Conservation (phyloP, 2,797 vertebrate species). For the Liparis tanakae region DNA sequence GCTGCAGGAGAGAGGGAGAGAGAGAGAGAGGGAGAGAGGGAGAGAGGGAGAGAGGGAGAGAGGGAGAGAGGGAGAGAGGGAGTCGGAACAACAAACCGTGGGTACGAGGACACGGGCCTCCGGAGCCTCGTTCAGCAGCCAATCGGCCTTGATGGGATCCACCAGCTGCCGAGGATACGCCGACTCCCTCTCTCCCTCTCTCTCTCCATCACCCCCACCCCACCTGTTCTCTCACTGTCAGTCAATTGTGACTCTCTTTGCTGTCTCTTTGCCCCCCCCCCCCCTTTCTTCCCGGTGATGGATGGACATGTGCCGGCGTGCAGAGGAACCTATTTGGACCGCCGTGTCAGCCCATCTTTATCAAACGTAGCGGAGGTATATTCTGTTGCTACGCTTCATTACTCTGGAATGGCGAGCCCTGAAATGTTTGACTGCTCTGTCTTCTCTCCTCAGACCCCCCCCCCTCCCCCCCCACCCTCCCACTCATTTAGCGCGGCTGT, state of each 20-base stretch:
- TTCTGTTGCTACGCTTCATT: constrained; percentile 99
- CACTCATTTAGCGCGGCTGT: constrained; percentile 71
- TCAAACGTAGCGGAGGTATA: constrained; percentile 99
- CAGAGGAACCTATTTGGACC: constrained; percentile 99
- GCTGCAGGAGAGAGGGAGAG: constrained; percentile 62
- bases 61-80: constrained; percentile 60
- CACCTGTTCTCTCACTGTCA: constrained; percentile 76
- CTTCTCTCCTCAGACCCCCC: constrained; percentile 61
- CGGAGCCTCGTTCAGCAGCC: constrained; percentile 88
- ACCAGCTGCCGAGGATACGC: constrained; percentile 89
- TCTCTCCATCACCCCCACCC: constrained; percentile 62
- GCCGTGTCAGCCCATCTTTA: constrained; percentile 99
- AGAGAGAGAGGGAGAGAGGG: constrained; percentile 60
- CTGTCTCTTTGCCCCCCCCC: constrained; percentile 63
- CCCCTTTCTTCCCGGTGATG: constrained; percentile 84
- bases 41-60: constrained; percentile 48
- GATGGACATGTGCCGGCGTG: constrained; percentile 92
- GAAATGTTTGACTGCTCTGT: constrained; percentile 97
- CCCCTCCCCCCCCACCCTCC: constrained; percentile 22
- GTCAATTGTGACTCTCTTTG: constrained; percentile 74
- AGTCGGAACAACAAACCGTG: constrained; percentile 81
- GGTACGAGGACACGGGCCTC: constrained; percentile 91
- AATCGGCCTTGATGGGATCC: constrained; percentile 87
- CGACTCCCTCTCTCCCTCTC: constrained; percentile 70
- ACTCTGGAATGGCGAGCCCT: constrained; percentile 94